Evolutionary conservation across 2,113 vertebrate genomes (phyloP).

Genomic region (Corvus hawaiiensis): DNA sequence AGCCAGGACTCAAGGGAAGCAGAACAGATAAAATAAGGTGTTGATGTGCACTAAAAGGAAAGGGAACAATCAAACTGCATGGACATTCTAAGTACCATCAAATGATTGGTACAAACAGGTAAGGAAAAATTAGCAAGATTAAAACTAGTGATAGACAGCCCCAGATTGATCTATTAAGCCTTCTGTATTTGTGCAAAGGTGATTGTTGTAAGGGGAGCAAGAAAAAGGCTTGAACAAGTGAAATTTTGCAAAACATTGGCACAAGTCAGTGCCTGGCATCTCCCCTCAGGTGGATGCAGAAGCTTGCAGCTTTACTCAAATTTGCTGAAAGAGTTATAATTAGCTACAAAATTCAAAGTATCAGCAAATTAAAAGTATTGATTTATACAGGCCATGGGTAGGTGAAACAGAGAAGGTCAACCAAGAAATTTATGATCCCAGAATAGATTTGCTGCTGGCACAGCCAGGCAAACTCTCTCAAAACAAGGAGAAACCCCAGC

Average conservation of each 20-base stretch:
- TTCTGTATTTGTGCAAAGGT: background rate
- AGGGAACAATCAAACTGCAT: background rate
- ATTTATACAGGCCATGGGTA: background rate
- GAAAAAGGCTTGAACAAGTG: background rate
- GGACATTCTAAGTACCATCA: background rate
- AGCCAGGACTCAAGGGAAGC: background rate
- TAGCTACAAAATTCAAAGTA: background rate
- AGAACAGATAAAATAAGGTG: background rate
- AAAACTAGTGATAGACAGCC: background rate
- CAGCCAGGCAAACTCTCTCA: background rate
- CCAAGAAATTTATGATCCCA: background rate
- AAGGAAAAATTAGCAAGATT: background rate
- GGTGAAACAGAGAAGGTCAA: background rate
- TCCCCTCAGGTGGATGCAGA: background rate
- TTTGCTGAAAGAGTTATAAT: background rate
- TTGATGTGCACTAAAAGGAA: background rate
- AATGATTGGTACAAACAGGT: background rate
- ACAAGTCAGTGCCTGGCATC: background rate
- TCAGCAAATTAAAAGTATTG: background rate
- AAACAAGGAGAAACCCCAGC: background rate
- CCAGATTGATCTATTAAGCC: background rate
- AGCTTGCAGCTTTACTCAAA: background rate
- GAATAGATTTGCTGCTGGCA: background rate
- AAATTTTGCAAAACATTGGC: background rate
- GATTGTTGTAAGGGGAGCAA: background rate